These are phyloP conservation scores for Phrynosoma blainvillii DNA, from an alignment of 2,113 vertebrate genomes.

Conservation along the genomic window DNA sequence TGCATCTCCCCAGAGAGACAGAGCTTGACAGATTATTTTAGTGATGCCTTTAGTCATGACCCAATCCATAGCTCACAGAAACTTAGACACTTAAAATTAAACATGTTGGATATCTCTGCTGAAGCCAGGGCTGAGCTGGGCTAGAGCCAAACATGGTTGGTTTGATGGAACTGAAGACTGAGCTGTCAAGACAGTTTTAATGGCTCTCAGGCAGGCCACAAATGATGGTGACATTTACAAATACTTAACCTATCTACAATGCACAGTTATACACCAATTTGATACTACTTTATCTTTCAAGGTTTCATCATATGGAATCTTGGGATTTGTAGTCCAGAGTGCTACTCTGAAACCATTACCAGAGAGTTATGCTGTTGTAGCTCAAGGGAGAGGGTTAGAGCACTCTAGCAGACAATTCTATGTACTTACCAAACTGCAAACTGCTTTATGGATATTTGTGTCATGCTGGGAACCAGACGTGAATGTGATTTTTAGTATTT, in stretches of 20 bases:
- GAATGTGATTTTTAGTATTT: too few relatives aligned
- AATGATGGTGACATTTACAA: neutral
- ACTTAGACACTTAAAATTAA: neutral
- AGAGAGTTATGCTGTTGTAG: too few relatives aligned
- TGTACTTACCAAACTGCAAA: too few relatives aligned
- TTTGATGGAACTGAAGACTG: neutral
- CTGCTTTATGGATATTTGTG: too few relatives aligned
- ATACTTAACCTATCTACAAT: neutral
- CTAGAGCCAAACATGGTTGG: neutral
- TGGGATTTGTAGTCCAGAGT: too few relatives aligned
- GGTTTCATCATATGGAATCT: too few relatives aligned
- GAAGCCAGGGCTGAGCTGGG: neutral
- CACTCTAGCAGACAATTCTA: too few relatives aligned
- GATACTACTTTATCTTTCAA: too few relatives aligned
- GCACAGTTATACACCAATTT: too few relatives aligned
- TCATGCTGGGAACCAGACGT: too few relatives aligned
- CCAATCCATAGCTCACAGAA: neutral
- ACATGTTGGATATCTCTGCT: neutral
- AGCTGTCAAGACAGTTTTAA: neutral
- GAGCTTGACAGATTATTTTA: neutral
- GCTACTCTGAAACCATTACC: too few relatives aligned
- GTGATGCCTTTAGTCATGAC: neutral
- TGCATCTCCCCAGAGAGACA: neutral
- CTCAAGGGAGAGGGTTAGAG: too few relatives aligned
- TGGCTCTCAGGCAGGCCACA: neutral